Percentiles rank a stretch among this genome's conserved stretches.
phyloP scores from a whole-genome alignment of 2,888 invertebrate species.

The Pristionchus maxplancki region DNA sequence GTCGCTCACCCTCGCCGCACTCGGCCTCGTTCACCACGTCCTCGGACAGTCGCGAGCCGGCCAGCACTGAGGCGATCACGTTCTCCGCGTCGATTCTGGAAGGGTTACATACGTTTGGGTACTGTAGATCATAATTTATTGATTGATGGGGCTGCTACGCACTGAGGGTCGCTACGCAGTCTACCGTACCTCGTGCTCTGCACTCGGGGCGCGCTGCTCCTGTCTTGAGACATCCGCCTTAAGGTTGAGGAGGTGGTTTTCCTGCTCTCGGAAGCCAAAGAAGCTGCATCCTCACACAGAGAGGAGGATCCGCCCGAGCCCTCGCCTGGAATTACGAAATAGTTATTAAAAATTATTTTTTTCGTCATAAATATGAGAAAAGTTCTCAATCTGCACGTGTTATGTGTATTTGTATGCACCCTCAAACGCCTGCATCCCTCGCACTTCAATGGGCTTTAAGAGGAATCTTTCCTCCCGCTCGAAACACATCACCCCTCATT shows the following conservation, averaged over 20 bases:
- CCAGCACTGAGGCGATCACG: slow-evolving; percentile 62
- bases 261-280: slow-evolving; percentile 33
- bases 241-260: slow-evolving; percentile 39
- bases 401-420: background rate
- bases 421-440: background rate
- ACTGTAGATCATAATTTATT: background rate
- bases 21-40: slow-evolving; percentile 32
- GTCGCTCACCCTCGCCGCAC: slow-evolving; percentile 45
- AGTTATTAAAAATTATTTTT: background rate
- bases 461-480: background rate
- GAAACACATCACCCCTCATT: background rate
- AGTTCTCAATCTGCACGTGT: background rate
- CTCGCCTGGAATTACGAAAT: background rate
- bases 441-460: too few relatives aligned
- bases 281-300: slow-evolving; percentile 39
- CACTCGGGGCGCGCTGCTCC: slow-evolving; percentile 62
- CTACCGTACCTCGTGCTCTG: slow-evolving; percentile 62
- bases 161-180: background rate
- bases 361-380: background rate
- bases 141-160: background rate
- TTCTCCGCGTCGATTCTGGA: slow-evolving; percentile 73
- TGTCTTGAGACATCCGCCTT: slow-evolving; percentile 64
- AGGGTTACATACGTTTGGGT: background rate
- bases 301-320: slow-evolving; percentile 51
- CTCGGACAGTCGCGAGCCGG: slow-evolving; percentile 50